Base-by-base conservation (phyloP, 2,888 invertebrate genomes). In the Gymnoscelis rufifasciata region DNA sequence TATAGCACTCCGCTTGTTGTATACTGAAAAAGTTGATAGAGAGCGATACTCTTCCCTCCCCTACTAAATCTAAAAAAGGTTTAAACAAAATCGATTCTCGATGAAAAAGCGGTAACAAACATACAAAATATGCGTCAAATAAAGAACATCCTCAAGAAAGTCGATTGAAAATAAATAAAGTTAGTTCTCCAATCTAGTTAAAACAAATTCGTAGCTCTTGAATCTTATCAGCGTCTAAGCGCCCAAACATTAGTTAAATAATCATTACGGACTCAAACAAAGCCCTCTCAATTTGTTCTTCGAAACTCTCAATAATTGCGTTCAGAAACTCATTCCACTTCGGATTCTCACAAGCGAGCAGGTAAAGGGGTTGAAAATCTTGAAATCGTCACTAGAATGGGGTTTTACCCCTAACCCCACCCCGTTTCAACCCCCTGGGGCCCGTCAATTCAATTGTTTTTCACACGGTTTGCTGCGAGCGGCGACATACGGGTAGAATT, bases 361-460 rank as follows among this genome's bases (percentile, higher is more conserved):
- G 15, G 31, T 31, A 1, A 43, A 29, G 7, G 30, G 19, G 29
- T 15, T 26, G 11, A 15, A 38, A 38, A 31, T 30, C 26, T 43
- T 38, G 12, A 38, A 15, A 31, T 24, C 12, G 3, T 29, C 8
- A 24, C 30, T 43, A 31, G 30, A 37, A 10, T 30, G 8, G 28
- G 38, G 24, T 26, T 31, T 24, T 31, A 19, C 7, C 31, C 31
- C 23, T 13, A 3, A 12, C 13, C 19, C 11, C 19, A 19, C 19
- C 37, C 30, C 36, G 29, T 12, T 28, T 14, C 1, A 13, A 7
- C 28, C 27, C 30, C 30, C 43, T 26, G 30, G 40, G 30, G 31
- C 14, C 30, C 28, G 40, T n/a, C 40, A 46, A 41, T 41, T 46
- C 31, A 31, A 46, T 46, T 46, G 37, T 41, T 41, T 43, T 46